These are phyloP conservation scores for Apotomis turbidana DNA, from an alignment of 2,888 invertebrate genomes.

Conservation along the genomic window DNA sequence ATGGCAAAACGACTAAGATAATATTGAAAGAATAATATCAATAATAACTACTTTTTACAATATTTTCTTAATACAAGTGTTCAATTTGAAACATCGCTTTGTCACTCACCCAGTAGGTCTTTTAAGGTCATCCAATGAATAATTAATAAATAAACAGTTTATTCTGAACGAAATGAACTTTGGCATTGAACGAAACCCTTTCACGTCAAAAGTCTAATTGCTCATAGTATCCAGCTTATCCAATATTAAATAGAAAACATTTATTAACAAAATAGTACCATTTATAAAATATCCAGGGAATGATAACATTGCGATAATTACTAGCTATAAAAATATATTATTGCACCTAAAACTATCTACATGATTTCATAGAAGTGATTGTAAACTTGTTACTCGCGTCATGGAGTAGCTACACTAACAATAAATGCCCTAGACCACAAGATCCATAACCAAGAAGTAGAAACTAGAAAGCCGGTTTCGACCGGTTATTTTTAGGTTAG, in stretches of 20 bases:
- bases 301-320: slow-evolving; percentile 33
- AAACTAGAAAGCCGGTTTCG: slow-evolving; percentile 40
- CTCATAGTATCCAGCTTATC: slow-evolving; percentile 4
- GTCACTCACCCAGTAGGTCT: not conserved
- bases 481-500: slow-evolving; percentile 34
- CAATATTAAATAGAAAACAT: slow-evolving; percentile 28
- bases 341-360: slow-evolving; percentile 31
- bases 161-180: not conserved
- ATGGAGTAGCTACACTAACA: slow-evolving; percentile 17
- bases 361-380: slow-evolving; percentile 9
- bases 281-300: slow-evolving; percentile 41
- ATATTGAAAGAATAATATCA: not conserved
- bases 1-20: too few species aligned
- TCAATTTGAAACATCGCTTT: not conserved
- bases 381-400: slow-evolving; percentile 12
- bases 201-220: not conserved
- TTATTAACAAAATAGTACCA: slow-evolving; percentile 41
- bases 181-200: slow-evolving; percentile 7
- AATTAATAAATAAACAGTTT: not conserved
- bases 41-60: not conserved
- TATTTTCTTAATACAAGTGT: too few species aligned
- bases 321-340: slow-evolving; percentile 37
- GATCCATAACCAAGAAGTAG: slow-evolving; percentile 58
- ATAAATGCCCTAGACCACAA: slow-evolving; percentile 60
- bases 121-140: slow-evolving; percentile 16